A percentile compares a stretch with the other conserved stretches of the same genome.
These are phyloP conservation scores for Caenorhabditis imperialis DNA, from an alignment of 2,888 invertebrate species.

Conservation along the genomic window DNA sequence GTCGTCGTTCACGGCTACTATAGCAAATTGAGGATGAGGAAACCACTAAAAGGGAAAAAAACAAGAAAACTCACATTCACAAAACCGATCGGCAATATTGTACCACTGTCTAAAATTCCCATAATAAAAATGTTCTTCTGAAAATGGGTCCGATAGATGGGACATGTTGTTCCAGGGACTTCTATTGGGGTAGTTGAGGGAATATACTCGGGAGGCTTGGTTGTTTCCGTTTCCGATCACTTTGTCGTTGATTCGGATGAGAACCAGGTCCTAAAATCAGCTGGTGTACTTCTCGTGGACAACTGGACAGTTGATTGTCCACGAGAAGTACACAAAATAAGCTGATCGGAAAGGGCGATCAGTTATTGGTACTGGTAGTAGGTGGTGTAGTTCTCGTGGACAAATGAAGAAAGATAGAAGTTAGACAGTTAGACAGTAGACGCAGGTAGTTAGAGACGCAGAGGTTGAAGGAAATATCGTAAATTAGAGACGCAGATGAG, in stretches of 20 bases:
- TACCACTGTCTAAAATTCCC: conserved; percentile 21
- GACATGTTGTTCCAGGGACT: conserved; percentile 41
- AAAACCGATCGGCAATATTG: conserved; percentile 19
- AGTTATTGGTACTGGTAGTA: no score
- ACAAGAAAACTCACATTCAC: conserved; percentile 23
- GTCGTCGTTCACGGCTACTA: conserved; percentile 41
- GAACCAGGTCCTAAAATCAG: conserved; percentile 33
- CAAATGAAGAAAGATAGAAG: no score
- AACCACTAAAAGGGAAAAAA: background rate
- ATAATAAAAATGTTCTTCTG: conserved; percentile 10
- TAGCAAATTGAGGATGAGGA: conserved; percentile 4
- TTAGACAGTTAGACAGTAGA: no score
- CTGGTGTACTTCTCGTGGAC: no score
- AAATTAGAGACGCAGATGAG: no score
- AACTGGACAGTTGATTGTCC: no score
- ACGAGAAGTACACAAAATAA: no score
- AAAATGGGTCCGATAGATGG: conserved; percentile 52
- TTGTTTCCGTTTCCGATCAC: conserved; percentile 46
- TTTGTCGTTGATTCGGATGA: conserved; percentile 45
- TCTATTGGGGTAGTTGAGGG: conserved; percentile 29
- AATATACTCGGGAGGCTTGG: conserved; percentile 20
- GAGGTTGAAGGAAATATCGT: no score
- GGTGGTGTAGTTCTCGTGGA: no score
- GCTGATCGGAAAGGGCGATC: no score
- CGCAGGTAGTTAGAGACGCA: no score